Evolutionary conservation across 2,888 invertebrate species (phyloP).

Genomic region (Eupithecia pulchellata): DNA sequence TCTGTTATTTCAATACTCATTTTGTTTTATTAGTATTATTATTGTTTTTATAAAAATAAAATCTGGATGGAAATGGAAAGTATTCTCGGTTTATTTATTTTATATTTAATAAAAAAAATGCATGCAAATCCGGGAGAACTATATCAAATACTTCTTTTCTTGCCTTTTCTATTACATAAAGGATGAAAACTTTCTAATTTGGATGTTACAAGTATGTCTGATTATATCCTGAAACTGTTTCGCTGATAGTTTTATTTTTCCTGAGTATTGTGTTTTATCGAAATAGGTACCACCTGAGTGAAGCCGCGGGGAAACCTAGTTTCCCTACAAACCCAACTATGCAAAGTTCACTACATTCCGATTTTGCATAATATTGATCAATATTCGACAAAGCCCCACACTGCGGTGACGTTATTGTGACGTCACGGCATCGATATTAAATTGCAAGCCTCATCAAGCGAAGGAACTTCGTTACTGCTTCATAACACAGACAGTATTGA

Average conservation of each 20-base stretch:
- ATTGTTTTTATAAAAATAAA: neutral
- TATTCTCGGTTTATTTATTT: neutral
- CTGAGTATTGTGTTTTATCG: neutral
- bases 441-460: neutral
- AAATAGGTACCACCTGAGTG: too few relatives aligned
- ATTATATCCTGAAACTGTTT: neutral
- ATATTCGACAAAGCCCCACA: neutral
- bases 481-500: neutral
- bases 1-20: neutral
- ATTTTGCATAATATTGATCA: neutral
- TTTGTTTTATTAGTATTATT: neutral
- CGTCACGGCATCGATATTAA: neutral
- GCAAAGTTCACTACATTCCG: neutral
- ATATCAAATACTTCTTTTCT: neutral
- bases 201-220: neutral
- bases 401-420: neutral
- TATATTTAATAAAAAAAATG: neutral
- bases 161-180: neutral
- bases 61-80: neutral
- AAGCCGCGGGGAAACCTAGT: neutral
- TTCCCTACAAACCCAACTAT: neutral
- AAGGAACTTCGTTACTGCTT: neutral
- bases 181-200: neutral
- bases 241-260: neutral
- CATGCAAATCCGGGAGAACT: neutral